Percentiles rank a stretch among this genome's conserved stretches.
Evolutionary conservation across 2,797 vertebrate species (phyloP).

Genomic region (Mus caroli): DNA sequence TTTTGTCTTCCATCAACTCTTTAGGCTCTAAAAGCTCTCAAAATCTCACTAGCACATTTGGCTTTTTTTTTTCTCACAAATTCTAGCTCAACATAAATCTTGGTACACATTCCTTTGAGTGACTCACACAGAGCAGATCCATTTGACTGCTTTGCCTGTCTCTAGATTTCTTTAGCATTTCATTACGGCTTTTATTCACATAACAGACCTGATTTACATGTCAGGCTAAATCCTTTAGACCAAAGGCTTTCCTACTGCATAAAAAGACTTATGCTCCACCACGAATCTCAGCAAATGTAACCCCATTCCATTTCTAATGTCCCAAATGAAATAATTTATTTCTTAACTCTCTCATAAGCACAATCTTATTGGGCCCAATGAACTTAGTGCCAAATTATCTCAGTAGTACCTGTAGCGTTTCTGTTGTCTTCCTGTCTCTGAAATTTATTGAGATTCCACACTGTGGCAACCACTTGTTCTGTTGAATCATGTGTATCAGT

Average conservation of each 20-base stretch:
- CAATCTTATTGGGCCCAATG: neutral
- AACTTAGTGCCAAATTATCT: neutral
- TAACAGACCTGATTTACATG: neutral
- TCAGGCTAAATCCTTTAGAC: neutral
- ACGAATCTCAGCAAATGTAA: neutral
- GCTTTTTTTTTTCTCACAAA: neutral
- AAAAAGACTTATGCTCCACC: neutral
- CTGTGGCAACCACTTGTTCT: neutral
- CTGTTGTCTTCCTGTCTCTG: neutral
- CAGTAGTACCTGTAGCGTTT: neutral
- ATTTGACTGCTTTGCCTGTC: neutral
- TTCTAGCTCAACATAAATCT: neutral
- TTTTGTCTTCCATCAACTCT: neutral
- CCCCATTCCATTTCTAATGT: neutral
- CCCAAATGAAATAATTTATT: neutral
- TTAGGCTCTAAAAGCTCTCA: neutral
- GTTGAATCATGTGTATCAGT: neutral
- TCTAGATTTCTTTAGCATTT: slow-evolving; percentile 3
- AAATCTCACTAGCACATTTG: neutral
- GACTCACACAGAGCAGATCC: neutral
- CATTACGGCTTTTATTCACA: neutral
- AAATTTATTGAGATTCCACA: neutral
- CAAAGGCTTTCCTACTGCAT: neutral
- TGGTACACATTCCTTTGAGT: neutral
- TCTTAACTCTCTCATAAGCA: neutral